Conservation (phyloP, 2,797 vertebrate genomes). For the Phrynocephalus guinanensis region DNA sequence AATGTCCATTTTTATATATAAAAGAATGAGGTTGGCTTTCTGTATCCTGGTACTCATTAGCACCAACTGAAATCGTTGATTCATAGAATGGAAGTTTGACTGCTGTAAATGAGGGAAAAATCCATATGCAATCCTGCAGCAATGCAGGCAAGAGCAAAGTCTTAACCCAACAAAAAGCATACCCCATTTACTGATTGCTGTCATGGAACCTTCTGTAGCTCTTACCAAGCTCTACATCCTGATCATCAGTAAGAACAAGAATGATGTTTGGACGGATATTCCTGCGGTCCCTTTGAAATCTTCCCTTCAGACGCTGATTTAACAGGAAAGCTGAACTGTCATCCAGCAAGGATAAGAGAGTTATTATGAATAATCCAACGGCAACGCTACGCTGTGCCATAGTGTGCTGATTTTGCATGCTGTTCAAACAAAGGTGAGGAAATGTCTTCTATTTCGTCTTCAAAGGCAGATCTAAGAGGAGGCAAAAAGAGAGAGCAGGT, state of each 20-base stretch:
- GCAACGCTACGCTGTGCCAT: slow-evolving; percentile 83
- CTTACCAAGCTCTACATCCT: slow-evolving; percentile 95
- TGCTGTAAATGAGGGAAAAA: not conserved
- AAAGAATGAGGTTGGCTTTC: too few relatives aligned
- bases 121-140: not conserved
- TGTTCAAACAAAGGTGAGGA: slow-evolving; percentile 46
- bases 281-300: slow-evolving; percentile 92
- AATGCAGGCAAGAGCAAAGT: not conserved
- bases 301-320: slow-evolving; percentile 88
- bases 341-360: slow-evolving; percentile 76
- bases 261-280: slow-evolving; percentile 99
- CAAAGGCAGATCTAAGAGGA: slow-evolving; percentile 63
- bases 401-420: slow-evolving; percentile 48
- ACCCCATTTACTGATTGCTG: slow-evolving; percentile 8
- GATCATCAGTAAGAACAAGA: slow-evolving; percentile 95
- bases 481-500: slow-evolving; percentile 47
- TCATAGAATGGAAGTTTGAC: too few relatives aligned
- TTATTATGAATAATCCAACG: slow-evolving; percentile 80
- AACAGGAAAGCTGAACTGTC: slow-evolving; percentile 82
- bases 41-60: too few relatives aligned
- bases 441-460: slow-evolving; percentile 59
- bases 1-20: too few relatives aligned
- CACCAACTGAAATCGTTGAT: too few relatives aligned
- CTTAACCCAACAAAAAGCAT: slow-evolving; percentile 39
- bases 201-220: slow-evolving; percentile 10